Conservation (phyloP, 2,888 invertebrate species). For the Spilosoma lubricipeda region DNA sequence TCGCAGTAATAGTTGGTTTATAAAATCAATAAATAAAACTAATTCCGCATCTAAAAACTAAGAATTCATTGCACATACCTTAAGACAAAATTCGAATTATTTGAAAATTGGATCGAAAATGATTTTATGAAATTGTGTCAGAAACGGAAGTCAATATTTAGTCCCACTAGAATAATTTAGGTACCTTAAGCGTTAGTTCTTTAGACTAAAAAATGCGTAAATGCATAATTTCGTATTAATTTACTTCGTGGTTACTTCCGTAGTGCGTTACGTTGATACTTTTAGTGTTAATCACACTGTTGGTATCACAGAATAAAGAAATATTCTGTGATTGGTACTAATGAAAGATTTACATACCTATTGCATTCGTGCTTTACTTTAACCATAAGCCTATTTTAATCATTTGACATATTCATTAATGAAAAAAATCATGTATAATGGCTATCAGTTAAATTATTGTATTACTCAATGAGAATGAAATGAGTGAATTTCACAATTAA, state of each 20-base stretch:
- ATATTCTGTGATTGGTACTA: too few relatives aligned
- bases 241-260: too few relatives aligned
- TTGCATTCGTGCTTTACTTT: not conserved
- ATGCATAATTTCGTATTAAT: too few relatives aligned
- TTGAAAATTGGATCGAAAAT: too few relatives aligned
- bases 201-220: too few relatives aligned
- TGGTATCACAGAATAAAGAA: too few relatives aligned
- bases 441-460: not conserved
- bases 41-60: not conserved
- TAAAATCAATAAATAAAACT: slow-evolving; percentile 23
- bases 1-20: slow-evolving; percentile 15
- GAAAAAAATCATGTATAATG: too few relatives aligned
- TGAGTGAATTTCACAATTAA: not conserved
- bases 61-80: not conserved
- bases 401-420: too few relatives aligned
- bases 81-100: not conserved
- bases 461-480: not conserved
- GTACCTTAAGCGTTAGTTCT: too few relatives aligned
- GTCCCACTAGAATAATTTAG: too few relatives aligned
- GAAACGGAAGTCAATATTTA: too few relatives aligned
- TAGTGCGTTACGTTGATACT: not conserved
- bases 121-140: too few relatives aligned
- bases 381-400: not conserved
- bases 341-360: not conserved
- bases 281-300: not conserved